phyloP scores from a whole-genome alignment of 1,140 invertebrate species.

The Antheraea mylitta region DNA sequence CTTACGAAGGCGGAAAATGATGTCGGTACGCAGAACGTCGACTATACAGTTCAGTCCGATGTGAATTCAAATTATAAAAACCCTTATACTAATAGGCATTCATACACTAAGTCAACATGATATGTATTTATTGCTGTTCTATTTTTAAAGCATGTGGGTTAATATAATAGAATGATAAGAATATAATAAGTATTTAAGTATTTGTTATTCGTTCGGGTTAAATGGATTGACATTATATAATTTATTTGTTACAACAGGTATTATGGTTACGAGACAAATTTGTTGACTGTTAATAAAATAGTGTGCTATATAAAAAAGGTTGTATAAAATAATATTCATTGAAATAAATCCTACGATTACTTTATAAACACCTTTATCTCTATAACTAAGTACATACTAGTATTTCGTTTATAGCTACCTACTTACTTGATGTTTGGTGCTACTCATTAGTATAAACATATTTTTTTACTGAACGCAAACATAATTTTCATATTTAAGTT shows the following conservation, averaged over 20 bases:
- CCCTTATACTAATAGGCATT: constrained; percentile 36
- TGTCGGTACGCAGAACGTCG: constrained; percentile 39
- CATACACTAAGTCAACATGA: constrained; percentile 35
- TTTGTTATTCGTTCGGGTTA: neutral
- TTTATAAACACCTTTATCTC: too few species aligned
- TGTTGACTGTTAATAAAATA: too few species aligned
- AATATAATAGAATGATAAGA: neutral
- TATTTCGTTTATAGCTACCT: too few species aligned
- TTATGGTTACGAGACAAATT: neutral
- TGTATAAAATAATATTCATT: too few species aligned
- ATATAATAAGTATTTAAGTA: neutral
- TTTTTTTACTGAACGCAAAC: too few species aligned
- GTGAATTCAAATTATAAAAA: constrained; percentile 49
- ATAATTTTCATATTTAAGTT: too few species aligned
- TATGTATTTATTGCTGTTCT: neutral
- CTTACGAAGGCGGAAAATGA: constrained; percentile 58
- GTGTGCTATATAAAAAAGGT: too few species aligned
- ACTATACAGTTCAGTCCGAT: constrained; percentile 49
- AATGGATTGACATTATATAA: constrained; percentile 4
- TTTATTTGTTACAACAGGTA: neutral
- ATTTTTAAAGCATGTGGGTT: neutral
- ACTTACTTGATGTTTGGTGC: too few species aligned
- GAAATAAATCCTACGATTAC: too few species aligned
- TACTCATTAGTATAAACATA: too few species aligned
- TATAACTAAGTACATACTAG: too few species aligned